A percentile compares a stretch with the other conserved stretches of the same genome.
Conservation (phyloP, 2,888 invertebrate species). For the Sericinus montela region DNA sequence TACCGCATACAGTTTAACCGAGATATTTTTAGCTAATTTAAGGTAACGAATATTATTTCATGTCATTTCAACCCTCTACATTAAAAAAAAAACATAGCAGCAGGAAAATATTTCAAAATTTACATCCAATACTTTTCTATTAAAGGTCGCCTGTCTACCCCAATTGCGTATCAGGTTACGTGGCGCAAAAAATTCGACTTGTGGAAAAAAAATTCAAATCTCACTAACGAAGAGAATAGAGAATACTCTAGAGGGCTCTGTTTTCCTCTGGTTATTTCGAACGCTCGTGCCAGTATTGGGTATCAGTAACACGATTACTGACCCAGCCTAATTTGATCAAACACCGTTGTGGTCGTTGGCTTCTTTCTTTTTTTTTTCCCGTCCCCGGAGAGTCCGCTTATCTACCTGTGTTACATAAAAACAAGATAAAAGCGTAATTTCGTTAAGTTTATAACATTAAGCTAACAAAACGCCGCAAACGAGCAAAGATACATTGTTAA, state of each 20-base stretch:
- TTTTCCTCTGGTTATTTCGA: slow-evolving; percentile 66
- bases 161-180: slow-evolving; percentile 59
- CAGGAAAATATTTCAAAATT: slow-evolving; percentile 38
- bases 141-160: slow-evolving; percentile 67
- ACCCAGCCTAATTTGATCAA: slow-evolving; percentile 74
- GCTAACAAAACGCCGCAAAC: too few relatives aligned
- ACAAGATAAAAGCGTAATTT: slow-evolving; percentile 28
- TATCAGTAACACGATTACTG: slow-evolving; percentile 77
- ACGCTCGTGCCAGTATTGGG: slow-evolving; percentile 65
- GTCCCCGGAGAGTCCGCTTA: slow-evolving; percentile 43
- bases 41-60: too few relatives aligned
- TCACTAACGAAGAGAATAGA: slow-evolving; percentile 67
- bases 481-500: too few relatives aligned
- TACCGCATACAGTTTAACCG: too few relatives aligned
- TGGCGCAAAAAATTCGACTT: slow-evolving; percentile 42
- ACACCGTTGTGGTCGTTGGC: slow-evolving; percentile 47
- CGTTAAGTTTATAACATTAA: slow-evolving; percentile 16
- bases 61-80: too few relatives aligned
- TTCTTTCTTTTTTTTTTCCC: slow-evolving; percentile 51
- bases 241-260: slow-evolving; percentile 68
- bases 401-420: slow-evolving; percentile 46
- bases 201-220: slow-evolving; percentile 62
- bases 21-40: too few relatives aligned
- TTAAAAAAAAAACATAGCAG: neutral
- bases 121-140: slow-evolving; percentile 58